A percentile compares a stretch with the other conserved stretches of the same genome.
phyloP scores from a whole-genome alignment of 2,113 vertebrate genomes.

The Periophthalmodon schlosseri region DNA sequence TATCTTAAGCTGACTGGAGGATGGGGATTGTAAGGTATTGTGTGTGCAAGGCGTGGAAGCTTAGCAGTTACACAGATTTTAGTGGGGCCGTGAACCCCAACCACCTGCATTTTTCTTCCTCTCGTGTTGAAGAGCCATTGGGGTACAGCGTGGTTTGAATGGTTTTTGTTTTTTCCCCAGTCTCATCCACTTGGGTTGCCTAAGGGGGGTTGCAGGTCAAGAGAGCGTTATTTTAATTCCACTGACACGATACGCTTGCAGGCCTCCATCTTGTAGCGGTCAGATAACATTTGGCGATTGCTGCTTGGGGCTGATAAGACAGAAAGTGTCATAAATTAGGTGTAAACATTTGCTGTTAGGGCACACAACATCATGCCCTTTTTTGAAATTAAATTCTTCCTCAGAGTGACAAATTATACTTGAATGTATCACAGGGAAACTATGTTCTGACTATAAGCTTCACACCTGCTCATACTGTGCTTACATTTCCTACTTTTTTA shows the following conservation, averaged over 20 bases:
- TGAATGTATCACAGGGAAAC: not conserved
- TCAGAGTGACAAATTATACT: not conserved
- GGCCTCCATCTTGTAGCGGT: constrained; percentile 37
- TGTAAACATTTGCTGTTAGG: constrained; percentile 23
- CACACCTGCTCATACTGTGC: too few relatives aligned
- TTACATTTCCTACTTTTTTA: too few relatives aligned
- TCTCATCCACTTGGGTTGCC: constrained; percentile 5
- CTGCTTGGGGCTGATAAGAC: constrained; percentile 57
- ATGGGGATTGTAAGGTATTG: constrained; percentile 34
- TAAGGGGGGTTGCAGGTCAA: constrained; percentile 37
- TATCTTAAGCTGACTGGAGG: constrained; percentile 44
- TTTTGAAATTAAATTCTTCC: constrained; percentile 23
- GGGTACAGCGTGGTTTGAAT: not conserved
- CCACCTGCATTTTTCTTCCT: constrained; percentile 50
- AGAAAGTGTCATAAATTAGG: constrained; percentile 40
- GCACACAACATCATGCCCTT: not conserved
- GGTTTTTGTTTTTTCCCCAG: constrained; percentile 11
- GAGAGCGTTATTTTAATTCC: constrained; percentile 53
- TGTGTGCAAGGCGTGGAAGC: constrained; percentile 29
- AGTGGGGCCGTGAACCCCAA: constrained; percentile 34
- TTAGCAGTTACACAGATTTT: constrained; percentile 39
- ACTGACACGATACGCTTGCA: constrained; percentile 23
- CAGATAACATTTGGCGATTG: constrained; percentile 52
- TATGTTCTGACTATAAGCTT: not conserved
- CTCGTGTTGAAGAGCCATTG: not conserved